Evolutionary conservation across 2,888 invertebrate genomes (phyloP), one percentile per base, ranked within the genome.

Genomic region (Heliconius aoede): DNA sequence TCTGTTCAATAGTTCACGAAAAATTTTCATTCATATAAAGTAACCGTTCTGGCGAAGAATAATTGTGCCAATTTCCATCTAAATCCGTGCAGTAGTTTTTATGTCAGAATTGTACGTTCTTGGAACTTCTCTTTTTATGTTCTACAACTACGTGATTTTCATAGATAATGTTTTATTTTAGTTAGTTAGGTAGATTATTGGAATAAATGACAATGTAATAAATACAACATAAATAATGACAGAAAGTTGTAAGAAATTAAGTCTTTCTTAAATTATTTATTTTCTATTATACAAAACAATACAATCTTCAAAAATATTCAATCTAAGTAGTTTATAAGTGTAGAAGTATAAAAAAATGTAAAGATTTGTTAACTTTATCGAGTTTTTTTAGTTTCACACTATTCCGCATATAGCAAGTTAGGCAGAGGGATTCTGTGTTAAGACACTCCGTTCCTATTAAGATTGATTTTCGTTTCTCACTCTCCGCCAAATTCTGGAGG

Each of bases 51-150:
- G 13, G 36, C 24, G 32, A 36, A n/a, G 36, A 65, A 65, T 65
- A 65, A 36, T 65, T 65, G 64, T 36, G 64, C 64, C 64, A 65
- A 65, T 65, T 65, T 65, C 15, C 18, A 65, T 13, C 24, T 7
- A 5, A 65, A 65, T 65, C 36, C 64, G 13, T 65, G 64, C 64
- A 36, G 64, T 36, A 65, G 36, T 65, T 65, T 65, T 65, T 65
- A 65, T 24, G 64, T 32, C 32, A 13, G 36, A 36, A 36, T n/a
- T 65, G 24, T 7, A 65, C 13, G 64, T 65, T 84, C 24, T 36
- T 24, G 36, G 24, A 65, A 36, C n/a, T 65, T 13, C 24, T 32
- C 36, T 36, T 65, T 65, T 13, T 65, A 13, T 36, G 24, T 13
- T 3, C 4, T 32, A 15, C n/a, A 36, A n/a, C 64, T 65, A 65